A percentile compares a stretch with the other conserved stretches of the same genome.
phyloP scores from a whole-genome alignment of 2,113 vertebrate genomes.

The Xenus cinereus region DNA sequence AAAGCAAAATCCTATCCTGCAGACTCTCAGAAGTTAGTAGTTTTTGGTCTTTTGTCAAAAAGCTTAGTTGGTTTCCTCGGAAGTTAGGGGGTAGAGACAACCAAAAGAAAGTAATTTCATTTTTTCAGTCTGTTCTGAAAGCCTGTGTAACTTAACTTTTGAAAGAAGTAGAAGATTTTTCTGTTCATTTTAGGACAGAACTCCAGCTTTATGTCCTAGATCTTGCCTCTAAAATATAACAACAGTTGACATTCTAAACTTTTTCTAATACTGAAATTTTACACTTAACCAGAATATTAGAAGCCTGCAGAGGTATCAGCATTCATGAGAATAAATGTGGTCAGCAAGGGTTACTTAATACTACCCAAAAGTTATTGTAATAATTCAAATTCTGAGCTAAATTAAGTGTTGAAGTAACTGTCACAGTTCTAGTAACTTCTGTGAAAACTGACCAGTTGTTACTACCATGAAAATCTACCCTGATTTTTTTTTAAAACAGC shows the following conservation, averaged over 20 bases:
- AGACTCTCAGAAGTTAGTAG: background rate
- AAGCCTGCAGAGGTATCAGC: background rate
- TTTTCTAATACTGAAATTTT: background rate
- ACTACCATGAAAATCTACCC: background rate
- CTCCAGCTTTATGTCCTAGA: background rate
- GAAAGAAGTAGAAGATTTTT: background rate
- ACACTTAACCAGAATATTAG: background rate
- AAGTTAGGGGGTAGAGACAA: background rate
- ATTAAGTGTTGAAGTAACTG: background rate
- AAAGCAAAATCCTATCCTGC: background rate
- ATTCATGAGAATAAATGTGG: background rate
- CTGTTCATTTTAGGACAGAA: background rate
- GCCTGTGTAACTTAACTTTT: background rate
- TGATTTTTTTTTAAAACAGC: background rate
- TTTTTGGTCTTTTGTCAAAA: background rate
- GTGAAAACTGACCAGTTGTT: background rate
- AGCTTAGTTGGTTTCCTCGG: background rate
- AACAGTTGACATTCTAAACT: background rate
- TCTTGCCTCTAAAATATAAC: background rate
- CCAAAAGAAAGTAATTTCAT: background rate
- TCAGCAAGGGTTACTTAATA: background rate
- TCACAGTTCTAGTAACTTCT: background rate
- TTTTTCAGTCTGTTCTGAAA: background rate
- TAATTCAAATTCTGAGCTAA: background rate
- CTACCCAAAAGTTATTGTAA: background rate